phyloP scores from a whole-genome alignment of 2,113 vertebrate genomes.

The Siniperca chuatsi region DNA sequence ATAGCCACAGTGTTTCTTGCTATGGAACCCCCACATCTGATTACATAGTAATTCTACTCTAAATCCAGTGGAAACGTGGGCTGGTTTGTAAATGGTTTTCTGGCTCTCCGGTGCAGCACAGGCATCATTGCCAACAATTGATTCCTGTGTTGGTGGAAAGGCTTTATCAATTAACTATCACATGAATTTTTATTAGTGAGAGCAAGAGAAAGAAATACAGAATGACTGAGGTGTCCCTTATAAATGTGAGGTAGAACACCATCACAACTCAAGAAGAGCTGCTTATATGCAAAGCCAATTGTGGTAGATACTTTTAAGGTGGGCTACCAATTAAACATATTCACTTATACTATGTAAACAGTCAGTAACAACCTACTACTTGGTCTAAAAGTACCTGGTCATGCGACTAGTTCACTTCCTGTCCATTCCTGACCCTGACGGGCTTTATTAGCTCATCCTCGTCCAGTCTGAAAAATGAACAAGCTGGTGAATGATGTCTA shows the following conservation, averaged over 20 bases:
- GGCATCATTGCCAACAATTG: neutral
- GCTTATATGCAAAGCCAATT: neutral
- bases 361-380: neutral
- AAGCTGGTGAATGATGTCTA: constrained; percentile 24
- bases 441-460: constrained; percentile 41
- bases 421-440: constrained; percentile 44
- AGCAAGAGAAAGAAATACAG: neutral
- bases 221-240: rapidly evolving
- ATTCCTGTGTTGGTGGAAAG: constrained; percentile 9
- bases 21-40: constrained; percentile 23
- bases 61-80: constrained; percentile 20
- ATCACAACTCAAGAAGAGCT: neutral
- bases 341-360: neutral
- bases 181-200: constrained; percentile 13
- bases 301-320: neutral
- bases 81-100: constrained; percentile 35
- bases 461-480: constrained; percentile 53
- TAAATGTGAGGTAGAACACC: neutral
- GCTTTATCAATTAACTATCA: constrained; percentile 5
- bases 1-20: neutral
- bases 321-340: neutral
- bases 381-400: constrained; percentile 42
- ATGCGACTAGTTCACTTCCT: constrained; percentile 49
- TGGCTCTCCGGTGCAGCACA: constrained; percentile 4
- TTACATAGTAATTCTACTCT: constrained; percentile 42